Conservation (phyloP, 1,140 invertebrate species). For the Lordiphosa mommai region DNA sequence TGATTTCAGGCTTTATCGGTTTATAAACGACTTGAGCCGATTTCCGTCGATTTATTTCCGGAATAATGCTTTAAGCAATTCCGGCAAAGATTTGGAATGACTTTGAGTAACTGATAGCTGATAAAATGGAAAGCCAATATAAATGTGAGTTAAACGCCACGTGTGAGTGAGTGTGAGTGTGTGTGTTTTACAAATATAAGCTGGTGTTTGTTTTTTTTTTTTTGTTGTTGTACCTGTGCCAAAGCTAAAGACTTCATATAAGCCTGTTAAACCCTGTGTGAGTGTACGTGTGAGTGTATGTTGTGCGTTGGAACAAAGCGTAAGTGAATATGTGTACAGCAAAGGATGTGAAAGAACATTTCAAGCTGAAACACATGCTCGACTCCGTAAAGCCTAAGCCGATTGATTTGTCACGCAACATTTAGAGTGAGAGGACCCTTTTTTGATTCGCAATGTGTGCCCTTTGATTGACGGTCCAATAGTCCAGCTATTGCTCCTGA, state of each 20-base stretch:
- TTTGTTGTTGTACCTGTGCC: conserved; percentile 39
- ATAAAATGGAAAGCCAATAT: background rate
- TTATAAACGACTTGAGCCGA: no score
- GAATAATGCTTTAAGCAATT: no score
- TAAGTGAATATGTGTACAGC: conserved; percentile 46
- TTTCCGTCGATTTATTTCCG: no score
- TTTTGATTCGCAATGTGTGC: conserved; percentile 15
- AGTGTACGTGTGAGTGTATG: background rate
- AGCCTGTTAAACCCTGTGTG: conserved; percentile 21
- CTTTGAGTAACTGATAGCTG: background rate
- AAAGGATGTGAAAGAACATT: conserved; percentile 15
- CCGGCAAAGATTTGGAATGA: no score
- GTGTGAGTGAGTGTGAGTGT: conserved; percentile 16
- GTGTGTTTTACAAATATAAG: conserved; percentile 32
- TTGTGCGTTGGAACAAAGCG: conserved; percentile 33
- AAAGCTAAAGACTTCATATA: conserved; percentile 6
- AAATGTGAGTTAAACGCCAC: conserved; percentile 8
- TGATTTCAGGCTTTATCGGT: no score
- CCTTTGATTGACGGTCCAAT: conserved; percentile 40
- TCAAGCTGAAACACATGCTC: conserved; percentile 6
- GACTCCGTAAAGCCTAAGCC: conserved; percentile 54
- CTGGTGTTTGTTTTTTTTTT: no score
- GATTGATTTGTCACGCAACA: conserved; percentile 75
- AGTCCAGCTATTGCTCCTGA: conserved; percentile 9
- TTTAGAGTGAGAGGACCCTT: conserved; percentile 40